Base-by-base conservation (phyloP, 2,797 vertebrate genomes). In the Sebastes matsubarae region DNA sequence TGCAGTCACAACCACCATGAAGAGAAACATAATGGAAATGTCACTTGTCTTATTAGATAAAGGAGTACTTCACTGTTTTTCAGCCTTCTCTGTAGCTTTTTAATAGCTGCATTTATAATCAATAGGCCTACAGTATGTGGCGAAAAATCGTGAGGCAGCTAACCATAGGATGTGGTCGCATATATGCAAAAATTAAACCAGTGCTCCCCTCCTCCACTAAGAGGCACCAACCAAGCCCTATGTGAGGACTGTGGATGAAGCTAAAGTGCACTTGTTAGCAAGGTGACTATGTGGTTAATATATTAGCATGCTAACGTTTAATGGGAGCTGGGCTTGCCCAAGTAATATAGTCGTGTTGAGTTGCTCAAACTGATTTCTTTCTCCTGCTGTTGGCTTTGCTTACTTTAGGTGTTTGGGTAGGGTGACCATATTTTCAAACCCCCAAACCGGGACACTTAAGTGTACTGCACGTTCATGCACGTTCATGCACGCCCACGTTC, bases 11-110 rank as follows among this genome's bases (percentile, higher is more conserved):
- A 13, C 55, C 61, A 36, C 9, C 24, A 46, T 42, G 55, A 60
- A 57, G 32, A 30, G 38, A 20, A 9, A 52, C 58, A 30, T 22
- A 22, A 55, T 13, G 29, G 63, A 5, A 29, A 69, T 1, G 66
- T 68, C 38, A 34, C 22, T 22, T 0, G 4, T 29, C 66, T 71
- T 8, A 18, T 57, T 24, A 42, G n/a, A 78, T 83, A 55, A 75
- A 80, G 77, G 77, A 80, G 61, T 34, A 71, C 50, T 80, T 34
- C 57, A 73, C 74, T 63, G 46, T n/a, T 30, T 36, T 75, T 59
- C 36, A 30, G 46, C 10, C 24, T 29, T 2, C 34, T n/a, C 38
- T 70, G 14, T 22, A 20, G 24, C 61, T 67, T 13, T 14, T 58
- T 61, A 2, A 30, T 24, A 12, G 54, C 11, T 72, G 13, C 13